Conservation (phyloP, 2,113 vertebrate genomes). For the Epinephelus fuscoguttatus region DNA sequence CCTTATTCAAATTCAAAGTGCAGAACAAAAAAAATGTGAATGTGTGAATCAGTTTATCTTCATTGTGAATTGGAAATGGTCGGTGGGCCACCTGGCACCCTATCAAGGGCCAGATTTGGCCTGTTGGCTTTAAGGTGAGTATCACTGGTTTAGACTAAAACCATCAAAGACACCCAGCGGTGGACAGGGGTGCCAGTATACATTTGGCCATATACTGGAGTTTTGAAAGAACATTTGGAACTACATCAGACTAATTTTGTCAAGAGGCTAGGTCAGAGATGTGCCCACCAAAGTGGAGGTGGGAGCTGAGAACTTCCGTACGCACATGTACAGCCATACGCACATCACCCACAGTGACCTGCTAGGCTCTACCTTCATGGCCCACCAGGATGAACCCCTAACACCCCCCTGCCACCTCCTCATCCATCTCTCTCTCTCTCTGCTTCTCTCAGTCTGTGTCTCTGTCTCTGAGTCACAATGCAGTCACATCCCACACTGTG, state of each 20-base stretch:
- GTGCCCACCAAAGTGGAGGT: slow-evolving; percentile 4
- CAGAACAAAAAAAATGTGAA: too few species aligned
- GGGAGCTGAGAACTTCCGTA: background rate
- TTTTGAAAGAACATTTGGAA: background rate
- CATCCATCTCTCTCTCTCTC: slow-evolving; percentile 43
- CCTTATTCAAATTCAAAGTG: too few species aligned
- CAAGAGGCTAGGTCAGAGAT: background rate
- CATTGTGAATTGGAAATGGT: too few species aligned
- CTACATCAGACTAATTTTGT: background rate
- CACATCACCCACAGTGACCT: slow-evolving; percentile 46
- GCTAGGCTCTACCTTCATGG: slow-evolving; percentile 40
- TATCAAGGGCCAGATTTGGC: too few species aligned
- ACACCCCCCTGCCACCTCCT: slow-evolving; percentile 52
- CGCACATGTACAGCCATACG: background rate
- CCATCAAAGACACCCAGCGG: background rate
- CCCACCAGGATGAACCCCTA: slow-evolving; percentile 41
- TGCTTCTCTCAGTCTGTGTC: slow-evolving; percentile 45
- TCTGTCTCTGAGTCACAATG: slow-evolving; percentile 80
- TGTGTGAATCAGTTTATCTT: too few species aligned
- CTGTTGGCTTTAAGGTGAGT: too few species aligned
- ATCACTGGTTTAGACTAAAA: too few species aligned
- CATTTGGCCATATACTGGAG: background rate
- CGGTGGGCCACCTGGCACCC: too few species aligned
- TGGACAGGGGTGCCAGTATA: background rate
- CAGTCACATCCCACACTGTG: slow-evolving; percentile 82